Evolutionary conservation across 1,140 invertebrate genomes (phyloP), one percentile per base, ranked within the genome.

Genomic region (Diabrotica undecimpunctata): DNA sequence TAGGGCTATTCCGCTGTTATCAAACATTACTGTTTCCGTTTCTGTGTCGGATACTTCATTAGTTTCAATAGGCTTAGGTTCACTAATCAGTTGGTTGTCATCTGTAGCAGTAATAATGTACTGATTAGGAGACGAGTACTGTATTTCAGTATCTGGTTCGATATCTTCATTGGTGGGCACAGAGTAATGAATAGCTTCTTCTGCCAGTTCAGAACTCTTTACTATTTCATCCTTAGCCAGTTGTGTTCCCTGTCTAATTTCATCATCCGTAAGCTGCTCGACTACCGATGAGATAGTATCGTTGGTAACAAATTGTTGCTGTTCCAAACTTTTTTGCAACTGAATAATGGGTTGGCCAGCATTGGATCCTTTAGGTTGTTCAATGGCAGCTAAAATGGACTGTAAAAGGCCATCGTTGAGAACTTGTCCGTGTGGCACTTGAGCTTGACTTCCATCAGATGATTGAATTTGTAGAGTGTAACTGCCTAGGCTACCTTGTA

Each of bases 401-500:
- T 92, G 90, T 6, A 93, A 75, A 0, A 93, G 79, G 7, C 88
- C 90, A 73, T 91, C 86, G 0, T 89, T 91, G 8, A 93, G 74
- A 2, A 93, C 83, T 72, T 91, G 88, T 14, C 90, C 88, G 68
- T 92, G 90, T 9, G 84, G 81, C 38, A 86, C 80, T 0, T 77
- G 72, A 54, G 78, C 83, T 83, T 78, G 72, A 77, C 67, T 66
- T 81, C 83, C 64, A 82, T 80, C 11, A 90, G 76, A 74, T 84
- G 86, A 77, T 68, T 90, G 90, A 56, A 91, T 91, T 77, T 92
- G 88, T 7, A 91, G 75, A 0, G 86, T 87, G 69, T 91, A 92
- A 14, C 83, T 83, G 5, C 85, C 87, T 7, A 83, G 80, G 2
- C 85, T 82, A 1, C 84, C 86, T 73, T 85, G 83, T 14, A 86